Evolutionary conservation across 2,797 vertebrate species (phyloP).

Genomic region (Gorsachius magnificus): DNA sequence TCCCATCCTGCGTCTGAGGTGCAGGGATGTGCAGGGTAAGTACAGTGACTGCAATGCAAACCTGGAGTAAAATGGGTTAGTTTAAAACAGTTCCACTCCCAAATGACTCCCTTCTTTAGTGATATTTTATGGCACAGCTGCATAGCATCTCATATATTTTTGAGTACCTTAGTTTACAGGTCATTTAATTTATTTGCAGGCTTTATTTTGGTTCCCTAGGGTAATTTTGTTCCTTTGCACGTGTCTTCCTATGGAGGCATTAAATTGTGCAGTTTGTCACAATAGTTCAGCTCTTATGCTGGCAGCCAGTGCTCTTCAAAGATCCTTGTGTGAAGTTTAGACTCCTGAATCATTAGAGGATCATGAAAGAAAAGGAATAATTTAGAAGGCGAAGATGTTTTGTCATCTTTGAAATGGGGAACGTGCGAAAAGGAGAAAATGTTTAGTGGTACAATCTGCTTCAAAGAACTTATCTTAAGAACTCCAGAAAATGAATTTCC

Average conservation of each 20-base stretch:
- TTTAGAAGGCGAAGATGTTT: conserved; percentile 56
- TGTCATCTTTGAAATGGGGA: conserved; percentile 52
- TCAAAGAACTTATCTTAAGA: conserved; percentile 47
- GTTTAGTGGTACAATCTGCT: conserved; percentile 32
- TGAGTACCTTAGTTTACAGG: conserved; percentile 59
- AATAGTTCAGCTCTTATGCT: conserved; percentile 60
- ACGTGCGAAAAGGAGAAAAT: conserved; percentile 11
- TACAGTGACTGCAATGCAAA: neutral
- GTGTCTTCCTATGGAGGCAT: conserved; percentile 27
- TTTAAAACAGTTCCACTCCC: neutral
- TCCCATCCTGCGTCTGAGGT: neutral
- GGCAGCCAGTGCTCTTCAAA: conserved; percentile 52
- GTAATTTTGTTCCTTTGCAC: conserved; percentile 34
- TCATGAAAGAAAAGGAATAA: conserved; percentile 57
- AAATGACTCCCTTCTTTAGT: neutral
- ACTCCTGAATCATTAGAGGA: conserved; percentile 53
- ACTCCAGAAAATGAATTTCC: conserved; percentile 36
- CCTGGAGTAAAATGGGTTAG: neutral
- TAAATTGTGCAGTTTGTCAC: conserved; percentile 54
- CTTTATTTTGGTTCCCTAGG: neutral
- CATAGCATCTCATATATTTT: conserved; percentile 42
- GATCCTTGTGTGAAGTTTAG: conserved; percentile 28
- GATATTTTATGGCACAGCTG: conserved; percentile 21
- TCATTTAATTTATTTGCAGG: conserved; percentile 56
- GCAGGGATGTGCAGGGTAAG: neutral